Evolutionary conservation across 2,888 invertebrate species (phyloP).

Genomic region (Deilephila porcellus): DNA sequence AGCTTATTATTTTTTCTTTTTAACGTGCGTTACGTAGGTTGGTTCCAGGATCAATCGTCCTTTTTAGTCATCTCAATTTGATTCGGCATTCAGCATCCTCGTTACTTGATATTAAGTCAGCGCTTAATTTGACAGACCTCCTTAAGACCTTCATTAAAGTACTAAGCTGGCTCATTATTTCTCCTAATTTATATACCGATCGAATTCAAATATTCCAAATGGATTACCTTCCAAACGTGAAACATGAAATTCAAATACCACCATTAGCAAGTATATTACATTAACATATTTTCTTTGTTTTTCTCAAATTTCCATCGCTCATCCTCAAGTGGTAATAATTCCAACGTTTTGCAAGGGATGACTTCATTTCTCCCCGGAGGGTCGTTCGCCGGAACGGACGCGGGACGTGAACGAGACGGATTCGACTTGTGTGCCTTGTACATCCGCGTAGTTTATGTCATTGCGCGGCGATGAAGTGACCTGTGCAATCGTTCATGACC

Average conservation of each 20-base stretch:
- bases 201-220: background rate
- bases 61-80: no score
- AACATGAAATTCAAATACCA: slow-evolving; percentile 3
- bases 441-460: background rate
- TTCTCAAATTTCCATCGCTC: background rate
- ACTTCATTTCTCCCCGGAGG: background rate
- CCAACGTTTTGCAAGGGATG: slow-evolving; percentile 2
- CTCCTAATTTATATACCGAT: background rate
- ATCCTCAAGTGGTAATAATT: background rate
- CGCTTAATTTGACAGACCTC: no score
- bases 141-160: background rate
- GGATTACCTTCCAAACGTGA: background rate
- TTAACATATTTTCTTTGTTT: background rate
- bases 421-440: background rate
- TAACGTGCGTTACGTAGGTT: no score
- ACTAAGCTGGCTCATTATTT: background rate
- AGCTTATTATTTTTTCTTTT: no score
- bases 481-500: background rate
- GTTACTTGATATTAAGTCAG: no score
- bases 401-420: background rate
- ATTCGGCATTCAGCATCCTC: no score
- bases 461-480: background rate
- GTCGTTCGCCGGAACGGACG: background rate
- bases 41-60: no score
- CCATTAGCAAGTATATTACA: background rate